Base-by-base conservation (phyloP, 1,140 invertebrate species). In the Zaprionus tsacasi region DNA sequence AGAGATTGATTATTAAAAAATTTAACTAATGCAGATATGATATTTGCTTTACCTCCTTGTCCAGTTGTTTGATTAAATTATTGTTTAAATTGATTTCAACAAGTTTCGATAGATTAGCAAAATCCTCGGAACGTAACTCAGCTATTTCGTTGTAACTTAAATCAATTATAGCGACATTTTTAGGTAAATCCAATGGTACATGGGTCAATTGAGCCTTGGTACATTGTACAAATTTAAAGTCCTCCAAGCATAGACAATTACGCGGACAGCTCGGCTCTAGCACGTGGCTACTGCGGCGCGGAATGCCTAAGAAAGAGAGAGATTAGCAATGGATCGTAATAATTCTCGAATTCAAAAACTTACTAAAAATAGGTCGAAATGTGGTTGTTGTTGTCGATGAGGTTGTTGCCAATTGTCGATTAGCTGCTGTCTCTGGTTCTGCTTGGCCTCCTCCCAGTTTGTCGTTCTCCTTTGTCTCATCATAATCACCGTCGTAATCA, bases 211-310 rank as follows among this genome's bases (percentile, higher is more conserved):
- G 78, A 3, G 70, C 75, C 55, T 91, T 73, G 2, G 75, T 77
- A 60, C 92, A 92, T 55, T 91, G 76, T 27, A 92, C 74, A 57
- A 59, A 86, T 65, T 83, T 85, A 17, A 68, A 91, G 45, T 91
- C 80, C 56, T 92, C 86, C 27, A 81, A 6, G 64, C 92, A 92
- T 6, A 71, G 76, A 54, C 92, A 92, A 21, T 66, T 61, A 15
- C 91, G 76, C 1, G 92, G 92, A 59, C 92, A 92, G 50, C 55
- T 91, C 8, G 88, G 91, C 50, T 92, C 87, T 61, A 92, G 57
- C 12, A 92, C 83, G 68, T 89, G 91, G 60, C 85, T 92, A 48
- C 81, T 92, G 54, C 87, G 87, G 45, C 90, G 66, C 33, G 89
- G 89, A 68, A 91, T 86, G 52, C 70, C 89, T 91, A 66, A 27